A percentile compares a stretch with the other conserved stretches of the same genome.
Conservation (phyloP, 2,888 invertebrate species). For the Pecten maximus region DNA sequence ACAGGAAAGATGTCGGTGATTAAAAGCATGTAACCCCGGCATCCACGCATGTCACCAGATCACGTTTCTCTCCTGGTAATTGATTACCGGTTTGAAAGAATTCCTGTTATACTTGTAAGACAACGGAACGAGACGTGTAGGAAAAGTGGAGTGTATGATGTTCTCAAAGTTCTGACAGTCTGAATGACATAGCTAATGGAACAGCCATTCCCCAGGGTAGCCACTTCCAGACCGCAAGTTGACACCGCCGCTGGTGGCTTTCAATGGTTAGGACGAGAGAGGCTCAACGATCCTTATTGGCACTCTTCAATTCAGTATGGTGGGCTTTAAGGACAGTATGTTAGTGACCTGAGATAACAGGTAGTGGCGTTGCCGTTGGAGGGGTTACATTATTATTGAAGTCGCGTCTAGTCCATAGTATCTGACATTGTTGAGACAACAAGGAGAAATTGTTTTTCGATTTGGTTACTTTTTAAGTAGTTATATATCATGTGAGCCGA, state of each 20-base stretch:
- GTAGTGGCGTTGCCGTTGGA: background rate
- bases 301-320: background rate
- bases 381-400: too few species aligned
- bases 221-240: slow-evolving; percentile 30
- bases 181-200: background rate
- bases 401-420: too few species aligned
- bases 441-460: too few species aligned
- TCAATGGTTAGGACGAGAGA: background rate
- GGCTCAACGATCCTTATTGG: background rate
- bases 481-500: too few species aligned
- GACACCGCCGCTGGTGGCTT: background rate
- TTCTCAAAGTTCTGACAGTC: slow-evolving; percentile 19
- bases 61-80: background rate
- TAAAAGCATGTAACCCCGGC: slow-evolving; percentile 9
- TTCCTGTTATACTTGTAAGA: slow-evolving; percentile 28
- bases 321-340: background rate
- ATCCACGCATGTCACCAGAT: slow-evolving; percentile 5
- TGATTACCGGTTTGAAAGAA: slow-evolving; percentile 29
- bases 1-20: slow-evolving; percentile 12
- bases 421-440: too few species aligned
- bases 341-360: background rate
- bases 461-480: too few species aligned
- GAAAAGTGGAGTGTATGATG: background rate
- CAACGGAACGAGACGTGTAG: background rate
- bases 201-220: background rate